phyloP scores from a whole-genome alignment of 2,113 vertebrate genomes.

The Turdus rufiventris region DNA sequence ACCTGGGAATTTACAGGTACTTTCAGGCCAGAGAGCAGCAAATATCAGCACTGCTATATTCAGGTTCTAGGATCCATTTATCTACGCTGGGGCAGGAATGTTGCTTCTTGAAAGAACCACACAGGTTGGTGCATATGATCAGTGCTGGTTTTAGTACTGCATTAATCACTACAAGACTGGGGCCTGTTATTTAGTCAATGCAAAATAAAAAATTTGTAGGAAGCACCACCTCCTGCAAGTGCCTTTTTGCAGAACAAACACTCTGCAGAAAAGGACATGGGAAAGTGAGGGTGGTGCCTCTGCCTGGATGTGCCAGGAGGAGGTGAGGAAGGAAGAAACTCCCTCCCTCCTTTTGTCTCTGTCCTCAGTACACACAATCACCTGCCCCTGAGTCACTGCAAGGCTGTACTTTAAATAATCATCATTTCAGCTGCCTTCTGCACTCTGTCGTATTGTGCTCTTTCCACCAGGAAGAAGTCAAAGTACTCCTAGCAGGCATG shows the following conservation, averaged over 20 bases:
- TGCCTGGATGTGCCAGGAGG: not conserved
- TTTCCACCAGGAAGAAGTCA: not conserved
- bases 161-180: not conserved
- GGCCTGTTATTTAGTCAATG: not conserved
- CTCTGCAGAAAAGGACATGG: not conserved
- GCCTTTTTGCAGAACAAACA: not conserved
- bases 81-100: fast-evolving
- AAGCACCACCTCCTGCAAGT: not conserved
- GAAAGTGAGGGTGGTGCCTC: not conserved
- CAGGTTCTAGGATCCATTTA: not conserved
- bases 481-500: not conserved
- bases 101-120: not conserved
- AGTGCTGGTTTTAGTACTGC: not conserved
- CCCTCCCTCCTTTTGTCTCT: not conserved
- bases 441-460: not conserved
- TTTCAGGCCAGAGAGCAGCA: not conserved
- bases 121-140: not conserved
- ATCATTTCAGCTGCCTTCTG: not conserved
- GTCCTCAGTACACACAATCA: not conserved
- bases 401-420: not conserved
- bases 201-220: not conserved
- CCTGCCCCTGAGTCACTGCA: not conserved
- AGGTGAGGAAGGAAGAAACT: not conserved
- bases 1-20: constrained; percentile 10
- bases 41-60: not conserved